Evolutionary conservation across 2,797 vertebrate species (phyloP).

Genomic region (Manis pentadactyla): DNA sequence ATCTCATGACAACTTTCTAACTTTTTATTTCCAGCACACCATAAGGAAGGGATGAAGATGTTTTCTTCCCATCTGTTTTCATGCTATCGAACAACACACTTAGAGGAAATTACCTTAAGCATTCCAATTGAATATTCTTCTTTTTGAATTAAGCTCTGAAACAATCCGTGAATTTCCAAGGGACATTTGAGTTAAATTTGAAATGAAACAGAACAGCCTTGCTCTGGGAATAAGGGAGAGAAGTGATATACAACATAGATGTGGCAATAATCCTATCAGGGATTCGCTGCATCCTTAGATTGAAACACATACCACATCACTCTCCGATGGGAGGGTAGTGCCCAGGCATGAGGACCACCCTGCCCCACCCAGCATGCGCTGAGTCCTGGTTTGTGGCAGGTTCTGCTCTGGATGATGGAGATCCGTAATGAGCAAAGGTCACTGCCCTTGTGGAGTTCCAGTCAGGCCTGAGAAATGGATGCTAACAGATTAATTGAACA

Average conservation of each 20-base stretch:
- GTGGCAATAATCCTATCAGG: neutral
- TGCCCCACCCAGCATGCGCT: rapidly evolving
- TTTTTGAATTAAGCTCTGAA: conserved; percentile 14
- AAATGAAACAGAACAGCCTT: neutral
- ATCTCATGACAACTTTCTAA: conserved; percentile 44
- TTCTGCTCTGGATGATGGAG: too few relatives aligned
- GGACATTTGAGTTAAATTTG: neutral
- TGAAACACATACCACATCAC: rapidly evolving
- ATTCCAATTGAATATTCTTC: neutral
- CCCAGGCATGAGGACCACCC: rapidly evolving
- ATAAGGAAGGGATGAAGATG: neutral
- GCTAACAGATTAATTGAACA: neutral
- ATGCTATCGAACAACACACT: neutral
- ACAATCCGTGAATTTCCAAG: conserved; percentile 41
- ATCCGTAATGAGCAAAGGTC: neutral
- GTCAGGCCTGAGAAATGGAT: neutral
- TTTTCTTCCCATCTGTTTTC: conserved; percentile 67
- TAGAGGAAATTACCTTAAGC: conserved; percentile 61
- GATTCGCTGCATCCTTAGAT: neutral
- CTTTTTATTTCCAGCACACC: conserved; percentile 61
- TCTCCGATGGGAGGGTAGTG: neutral
- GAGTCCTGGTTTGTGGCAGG: too few relatives aligned
- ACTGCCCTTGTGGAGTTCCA: neutral
- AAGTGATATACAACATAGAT: neutral
- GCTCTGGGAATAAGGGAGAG: neutral